Evolutionary conservation across 2,888 invertebrate species (phyloP), one percentile per base, ranked within the genome.

Genomic region (Volucella inanis): DNA sequence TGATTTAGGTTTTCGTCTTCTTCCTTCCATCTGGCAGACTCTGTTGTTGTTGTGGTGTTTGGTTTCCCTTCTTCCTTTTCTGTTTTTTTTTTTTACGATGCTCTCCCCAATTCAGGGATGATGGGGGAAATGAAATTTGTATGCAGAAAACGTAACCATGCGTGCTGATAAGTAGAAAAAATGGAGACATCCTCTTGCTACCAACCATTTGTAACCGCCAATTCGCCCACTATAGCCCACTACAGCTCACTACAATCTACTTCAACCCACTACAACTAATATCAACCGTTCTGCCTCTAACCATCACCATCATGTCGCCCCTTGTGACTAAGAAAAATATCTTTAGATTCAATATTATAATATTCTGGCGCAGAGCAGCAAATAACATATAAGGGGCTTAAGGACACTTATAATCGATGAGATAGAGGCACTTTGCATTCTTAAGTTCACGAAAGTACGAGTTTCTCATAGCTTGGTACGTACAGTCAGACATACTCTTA

Each of bases 81-180:
- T 22, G 1, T 22, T 31, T 31, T 6, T 31, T 31, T 31, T 31
- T 31, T 31, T 31, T 31, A 31, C 0, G 31, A 31, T 6, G 31
- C 31, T 31, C 4, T 6, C 22, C 11, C 4, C 38, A 31, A 54
- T 22, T 22, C 12, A 8, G 39, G 14, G 39, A 15, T 2, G 22
- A 9, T 52, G 47, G 38, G 39, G 0, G 41, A 50, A n/a, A 39
- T 10, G 3, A 45, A 65, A 55, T 81, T 75, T 65, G 75, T 81
- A 81, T 81, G 68, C 81, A 64, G 45, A 18, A 49, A 70, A 52
- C 81, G 75, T 81, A 81, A 64, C 57, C 75, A 75, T 70, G 81
- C 68, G 70, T 75, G 75, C 39, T 75, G 81, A 70, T 75, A 75
- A 81, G 75, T 57, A 39, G 68, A 55, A 81, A 65, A 64, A 81